Percentiles rank a stretch among this genome's conserved stretches.
Conservation (phyloP, 2,888 invertebrate species). For the Atethmia centrago region DNA sequence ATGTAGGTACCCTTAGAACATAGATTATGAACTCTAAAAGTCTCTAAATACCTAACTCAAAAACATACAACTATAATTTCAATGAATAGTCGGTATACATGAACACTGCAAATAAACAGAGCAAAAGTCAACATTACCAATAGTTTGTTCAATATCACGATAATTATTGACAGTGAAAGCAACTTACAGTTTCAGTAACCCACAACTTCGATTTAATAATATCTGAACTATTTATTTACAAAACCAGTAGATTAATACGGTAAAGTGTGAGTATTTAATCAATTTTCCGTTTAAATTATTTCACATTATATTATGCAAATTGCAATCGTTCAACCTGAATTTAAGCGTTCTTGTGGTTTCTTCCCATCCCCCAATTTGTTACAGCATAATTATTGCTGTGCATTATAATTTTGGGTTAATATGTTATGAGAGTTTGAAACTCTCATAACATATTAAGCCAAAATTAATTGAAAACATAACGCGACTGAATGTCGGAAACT, state of each 20-base stretch:
- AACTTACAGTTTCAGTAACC: constrained; percentile 13
- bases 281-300: not conserved
- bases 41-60: not conserved
- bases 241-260: not conserved
- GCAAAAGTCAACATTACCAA: constrained; percentile 6
- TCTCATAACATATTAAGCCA: constrained; percentile 2
- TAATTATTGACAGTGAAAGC: constrained; percentile 12
- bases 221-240: constrained; percentile 13
- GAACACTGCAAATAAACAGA: constrained; percentile 11
- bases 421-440: not conserved
- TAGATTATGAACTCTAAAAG: not conserved
- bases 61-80: not conserved
- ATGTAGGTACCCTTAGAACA: not conserved
- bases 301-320: constrained; percentile 1
- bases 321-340: not conserved
- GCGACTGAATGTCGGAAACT: constrained; percentile 18
- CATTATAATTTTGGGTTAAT: too few species aligned
- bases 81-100: not conserved
- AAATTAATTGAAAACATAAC: constrained; percentile 34
- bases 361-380: not conserved
- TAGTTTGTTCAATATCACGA: constrained; percentile 10
- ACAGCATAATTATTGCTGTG: not conserved
- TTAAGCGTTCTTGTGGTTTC: constrained; percentile 1
- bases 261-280: not conserved
- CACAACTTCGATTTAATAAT: not conserved